These are phyloP conservation scores for Psilopogon haemacephalus DNA, from an alignment of 2,113 vertebrate genomes.

Conservation along the genomic window DNA sequence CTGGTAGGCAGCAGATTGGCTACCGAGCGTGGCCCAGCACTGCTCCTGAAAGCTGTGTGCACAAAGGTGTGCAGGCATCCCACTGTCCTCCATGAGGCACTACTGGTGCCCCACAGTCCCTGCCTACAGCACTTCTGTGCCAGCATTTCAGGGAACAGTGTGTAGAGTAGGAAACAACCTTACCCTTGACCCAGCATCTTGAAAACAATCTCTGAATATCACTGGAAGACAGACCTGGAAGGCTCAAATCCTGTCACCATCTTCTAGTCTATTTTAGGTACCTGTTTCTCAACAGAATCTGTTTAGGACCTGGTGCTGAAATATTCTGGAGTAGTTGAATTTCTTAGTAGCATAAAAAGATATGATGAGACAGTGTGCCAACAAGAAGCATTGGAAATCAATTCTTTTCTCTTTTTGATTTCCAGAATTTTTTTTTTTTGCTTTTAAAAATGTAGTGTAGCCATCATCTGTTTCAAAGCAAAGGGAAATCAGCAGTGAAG, in stretches of 20 bases:
- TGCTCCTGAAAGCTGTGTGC: too few relatives aligned
- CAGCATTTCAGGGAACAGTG: neutral
- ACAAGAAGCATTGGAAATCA: neutral
- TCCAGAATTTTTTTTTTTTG: neutral
- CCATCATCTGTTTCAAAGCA: neutral
- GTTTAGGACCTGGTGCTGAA: neutral
- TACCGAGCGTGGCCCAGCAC: neutral
- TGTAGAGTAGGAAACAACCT: neutral
- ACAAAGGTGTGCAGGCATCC: neutral
- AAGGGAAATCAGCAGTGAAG: neutral
- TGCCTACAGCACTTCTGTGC: neutral
- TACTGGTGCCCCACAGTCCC: fast-evolving
- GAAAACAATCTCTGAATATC: neutral
- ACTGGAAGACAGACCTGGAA: neutral
- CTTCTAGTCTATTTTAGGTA: neutral
- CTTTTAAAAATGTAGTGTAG: neutral
- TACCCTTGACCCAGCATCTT: neutral
- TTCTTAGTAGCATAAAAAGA: neutral
- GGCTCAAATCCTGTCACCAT: neutral
- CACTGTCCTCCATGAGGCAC: neutral
- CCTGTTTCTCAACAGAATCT: neutral
- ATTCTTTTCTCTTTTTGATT: neutral
- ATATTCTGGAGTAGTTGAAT: neutral
- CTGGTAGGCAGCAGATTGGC: neutral
- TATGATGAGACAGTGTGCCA: neutral